phyloP scores from a whole-genome alignment of 1,140 invertebrate species.

The Drosophila arawakana region DNA sequence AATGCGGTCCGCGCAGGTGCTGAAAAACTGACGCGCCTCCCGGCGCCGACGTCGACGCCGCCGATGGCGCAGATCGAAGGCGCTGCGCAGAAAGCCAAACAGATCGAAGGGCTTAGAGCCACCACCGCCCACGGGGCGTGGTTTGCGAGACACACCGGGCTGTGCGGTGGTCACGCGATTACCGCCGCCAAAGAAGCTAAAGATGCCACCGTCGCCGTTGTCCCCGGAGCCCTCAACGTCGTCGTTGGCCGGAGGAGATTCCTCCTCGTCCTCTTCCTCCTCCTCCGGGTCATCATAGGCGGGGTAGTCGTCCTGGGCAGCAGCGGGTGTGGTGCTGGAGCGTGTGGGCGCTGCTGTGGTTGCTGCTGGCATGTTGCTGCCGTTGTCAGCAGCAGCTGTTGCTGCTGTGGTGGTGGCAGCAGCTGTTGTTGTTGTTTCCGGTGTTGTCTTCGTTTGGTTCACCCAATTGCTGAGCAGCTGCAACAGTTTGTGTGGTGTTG shows the following conservation, averaged over 20 bases:
- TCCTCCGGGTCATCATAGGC: constrained; percentile 1
- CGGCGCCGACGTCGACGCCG: constrained; percentile 56
- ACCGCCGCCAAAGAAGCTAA: constrained; percentile 51
- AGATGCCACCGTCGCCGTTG: constrained; percentile 38
- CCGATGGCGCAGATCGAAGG: constrained; percentile 49
- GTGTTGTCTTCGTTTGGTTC: constrained; percentile 4
- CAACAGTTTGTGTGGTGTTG: not conserved
- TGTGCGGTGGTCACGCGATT: constrained; percentile 41
- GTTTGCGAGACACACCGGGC: constrained; percentile 60
- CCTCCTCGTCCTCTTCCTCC: constrained; percentile 5
- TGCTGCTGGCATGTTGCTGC: constrained; percentile 13
- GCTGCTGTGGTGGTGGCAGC: constrained; percentile 2
- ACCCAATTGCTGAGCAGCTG: constrained; percentile 18
- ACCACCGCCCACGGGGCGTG: constrained; percentile 54
- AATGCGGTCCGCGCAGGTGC: constrained; percentile 89
- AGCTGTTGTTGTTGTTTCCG: constrained; percentile 16
- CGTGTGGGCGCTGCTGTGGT: constrained; percentile 49
- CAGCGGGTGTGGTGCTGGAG: constrained; percentile 51
- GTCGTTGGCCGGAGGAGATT: constrained; percentile 57
- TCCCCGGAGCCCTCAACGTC: constrained; percentile 83
- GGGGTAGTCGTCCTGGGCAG: not conserved
- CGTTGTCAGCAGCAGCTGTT: constrained; percentile 24
- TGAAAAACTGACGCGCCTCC: constrained; percentile 75
- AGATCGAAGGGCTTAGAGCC: constrained; percentile 58
- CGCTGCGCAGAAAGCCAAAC: constrained; percentile 52